phyloP scores from a whole-genome alignment of 2,888 invertebrate species.

The Aromia moschata region DNA sequence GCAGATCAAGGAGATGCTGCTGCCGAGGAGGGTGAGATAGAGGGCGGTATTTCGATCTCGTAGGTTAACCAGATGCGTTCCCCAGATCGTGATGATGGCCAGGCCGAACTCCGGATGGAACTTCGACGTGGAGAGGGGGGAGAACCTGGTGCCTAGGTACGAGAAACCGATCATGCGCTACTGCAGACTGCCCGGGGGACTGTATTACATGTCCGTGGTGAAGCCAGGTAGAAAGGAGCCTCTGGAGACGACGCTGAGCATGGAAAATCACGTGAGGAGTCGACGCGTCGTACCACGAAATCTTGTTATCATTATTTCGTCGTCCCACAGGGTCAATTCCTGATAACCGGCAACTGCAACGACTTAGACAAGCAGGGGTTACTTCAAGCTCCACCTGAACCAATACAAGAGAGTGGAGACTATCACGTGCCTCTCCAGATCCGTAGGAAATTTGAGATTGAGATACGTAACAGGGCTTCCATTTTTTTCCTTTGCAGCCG shows the following conservation, averaged over 20 bases:
- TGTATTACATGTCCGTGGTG: constrained; percentile 69
- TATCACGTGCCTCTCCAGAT: constrained; percentile 70
- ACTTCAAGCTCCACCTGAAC: constrained; percentile 70
- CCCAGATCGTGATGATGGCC: not conserved
- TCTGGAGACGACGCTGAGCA: constrained; percentile 63
- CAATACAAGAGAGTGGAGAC: constrained; percentile 67
- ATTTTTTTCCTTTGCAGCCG: constrained; percentile 57
- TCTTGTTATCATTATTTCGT: not conserved
- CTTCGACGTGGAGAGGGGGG: constrained; percentile 43
- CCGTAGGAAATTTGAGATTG: constrained; percentile 55
- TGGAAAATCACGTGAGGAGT: constrained; percentile 55
- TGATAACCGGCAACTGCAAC: constrained; percentile 67
- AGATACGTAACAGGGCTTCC: not conserved
- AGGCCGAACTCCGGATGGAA: constrained; percentile 38
- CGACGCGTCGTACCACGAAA: not conserved
- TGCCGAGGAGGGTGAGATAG: constrained; percentile 30
- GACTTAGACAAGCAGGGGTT: constrained; percentile 64
- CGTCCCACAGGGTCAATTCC: constrained; percentile 69
- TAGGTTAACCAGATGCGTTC: not conserved
- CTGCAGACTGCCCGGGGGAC: constrained; percentile 69
- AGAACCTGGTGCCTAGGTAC: constrained; percentile 55
- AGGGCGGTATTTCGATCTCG: not conserved
- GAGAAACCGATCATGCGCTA: constrained; percentile 57
- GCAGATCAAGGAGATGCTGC: constrained; percentile 43
- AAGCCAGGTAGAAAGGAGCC: constrained; percentile 69